Percentiles rank a stretch among this genome's conserved stretches.
Evolutionary conservation across 2,113 vertebrate genomes (phyloP).

Genomic region (Stomatorhinus ivindoensis): DNA sequence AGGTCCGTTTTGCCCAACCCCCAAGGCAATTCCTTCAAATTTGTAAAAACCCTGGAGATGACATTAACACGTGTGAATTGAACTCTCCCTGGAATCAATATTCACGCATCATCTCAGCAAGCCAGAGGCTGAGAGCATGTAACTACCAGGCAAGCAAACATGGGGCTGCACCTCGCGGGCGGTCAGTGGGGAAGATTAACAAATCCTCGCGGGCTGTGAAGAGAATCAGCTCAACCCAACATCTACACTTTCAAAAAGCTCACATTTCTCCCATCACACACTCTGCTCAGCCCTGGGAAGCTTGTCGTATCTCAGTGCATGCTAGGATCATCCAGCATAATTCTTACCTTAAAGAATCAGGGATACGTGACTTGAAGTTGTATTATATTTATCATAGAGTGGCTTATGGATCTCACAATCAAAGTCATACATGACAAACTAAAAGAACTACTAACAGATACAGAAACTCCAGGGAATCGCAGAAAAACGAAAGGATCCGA

Average conservation of each 20-base stretch:
- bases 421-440: background rate
- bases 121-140: background rate
- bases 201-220: background rate
- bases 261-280: background rate
- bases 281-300: background rate
- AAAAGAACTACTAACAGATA: background rate
- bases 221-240: background rate
- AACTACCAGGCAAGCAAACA: background rate
- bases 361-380: background rate
- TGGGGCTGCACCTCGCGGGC: background rate
- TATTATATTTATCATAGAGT: background rate
- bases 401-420: background rate
- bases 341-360: background rate
- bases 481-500: background rate
- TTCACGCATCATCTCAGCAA: background rate
- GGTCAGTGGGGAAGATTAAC: background rate
- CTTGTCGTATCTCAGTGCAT: background rate
- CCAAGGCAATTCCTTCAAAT: background rate
- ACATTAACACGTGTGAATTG: background rate
- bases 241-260: background rate
- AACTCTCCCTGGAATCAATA: background rate
- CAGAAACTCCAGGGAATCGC: slow-evolving; percentile 7
- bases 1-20: background rate
- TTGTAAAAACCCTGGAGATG: background rate
- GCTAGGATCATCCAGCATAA: background rate